Conservation (phyloP, 2,113 vertebrate genomes). For the Tamias sibiricus region DNA sequence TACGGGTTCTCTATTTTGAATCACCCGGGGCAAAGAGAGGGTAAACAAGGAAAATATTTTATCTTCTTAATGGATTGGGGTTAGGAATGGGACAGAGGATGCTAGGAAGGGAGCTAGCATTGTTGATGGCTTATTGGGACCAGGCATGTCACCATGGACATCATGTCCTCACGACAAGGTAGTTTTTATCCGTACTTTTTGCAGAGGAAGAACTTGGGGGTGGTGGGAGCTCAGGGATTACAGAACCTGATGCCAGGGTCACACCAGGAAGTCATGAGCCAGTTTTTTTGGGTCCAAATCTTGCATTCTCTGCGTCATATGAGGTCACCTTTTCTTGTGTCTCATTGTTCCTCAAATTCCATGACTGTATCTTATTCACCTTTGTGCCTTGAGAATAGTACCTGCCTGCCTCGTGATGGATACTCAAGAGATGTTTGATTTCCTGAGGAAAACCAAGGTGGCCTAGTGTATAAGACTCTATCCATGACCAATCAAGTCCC, state of each 20-base stretch:
- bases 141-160: neutral
- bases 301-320: neutral
- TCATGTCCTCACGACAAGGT: neutral
- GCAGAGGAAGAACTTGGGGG: neutral
- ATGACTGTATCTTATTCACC: neutral
- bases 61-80: neutral
- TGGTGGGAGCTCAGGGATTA: too few species aligned
- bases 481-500: neutral
- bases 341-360: neutral
- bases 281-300: neutral
- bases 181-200: neutral
- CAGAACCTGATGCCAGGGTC: neutral
- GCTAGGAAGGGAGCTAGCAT: neutral
- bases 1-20: neutral
- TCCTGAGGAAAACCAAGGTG: neutral
- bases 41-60: neutral
- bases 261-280: neutral
- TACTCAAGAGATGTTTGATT: neutral
- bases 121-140: neutral
- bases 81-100: neutral
- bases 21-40: neutral
- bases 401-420: too few species aligned
- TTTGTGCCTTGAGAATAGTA: neutral
- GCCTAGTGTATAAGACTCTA: neutral
- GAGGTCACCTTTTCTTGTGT: neutral